Evolutionary conservation across 2,797 vertebrate genomes (phyloP).

Genomic region (Sebastolobus alascanus): DNA sequence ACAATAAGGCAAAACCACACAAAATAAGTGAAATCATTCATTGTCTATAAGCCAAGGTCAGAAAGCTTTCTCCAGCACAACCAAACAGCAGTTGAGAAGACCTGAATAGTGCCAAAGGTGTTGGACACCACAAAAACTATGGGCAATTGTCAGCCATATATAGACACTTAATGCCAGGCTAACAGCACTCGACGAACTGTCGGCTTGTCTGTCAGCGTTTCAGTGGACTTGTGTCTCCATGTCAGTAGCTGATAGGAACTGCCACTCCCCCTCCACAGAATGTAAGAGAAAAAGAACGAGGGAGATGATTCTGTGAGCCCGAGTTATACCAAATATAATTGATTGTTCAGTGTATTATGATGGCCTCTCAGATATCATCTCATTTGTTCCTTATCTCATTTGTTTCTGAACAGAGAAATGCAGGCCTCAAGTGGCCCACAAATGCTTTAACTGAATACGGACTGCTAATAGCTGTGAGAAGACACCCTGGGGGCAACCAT

Average conservation of each 20-base stretch:
- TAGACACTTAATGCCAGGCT: neutral
- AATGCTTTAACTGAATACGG: conserved; percentile 78
- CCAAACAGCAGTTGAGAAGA: neutral
- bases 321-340: conserved; percentile 12
- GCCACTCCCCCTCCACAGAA: neutral
- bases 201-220: neutral
- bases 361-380: conserved; percentile 29
- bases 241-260: neutral
- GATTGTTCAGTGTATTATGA: conserved; percentile 22
- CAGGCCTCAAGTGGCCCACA: conserved; percentile 71
- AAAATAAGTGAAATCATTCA: neutral
- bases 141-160: neutral
- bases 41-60: conserved; percentile 4
- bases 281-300: conserved; percentile 10
- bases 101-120: neutral
- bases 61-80: neutral
- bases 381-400: conserved; percentile 32
- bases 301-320: conserved; percentile 6
- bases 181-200: neutral
- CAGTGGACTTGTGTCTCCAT: neutral
- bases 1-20: neutral
- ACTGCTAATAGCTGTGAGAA: conserved; percentile 79
- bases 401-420: conserved; percentile 51
- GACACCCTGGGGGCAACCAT: conserved; percentile 81
- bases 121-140: neutral